A percentile compares a stretch with the other conserved stretches of the same genome.
phyloP scores from a whole-genome alignment of 2,888 invertebrate species.

The Caenorhabditis becei region DNA sequence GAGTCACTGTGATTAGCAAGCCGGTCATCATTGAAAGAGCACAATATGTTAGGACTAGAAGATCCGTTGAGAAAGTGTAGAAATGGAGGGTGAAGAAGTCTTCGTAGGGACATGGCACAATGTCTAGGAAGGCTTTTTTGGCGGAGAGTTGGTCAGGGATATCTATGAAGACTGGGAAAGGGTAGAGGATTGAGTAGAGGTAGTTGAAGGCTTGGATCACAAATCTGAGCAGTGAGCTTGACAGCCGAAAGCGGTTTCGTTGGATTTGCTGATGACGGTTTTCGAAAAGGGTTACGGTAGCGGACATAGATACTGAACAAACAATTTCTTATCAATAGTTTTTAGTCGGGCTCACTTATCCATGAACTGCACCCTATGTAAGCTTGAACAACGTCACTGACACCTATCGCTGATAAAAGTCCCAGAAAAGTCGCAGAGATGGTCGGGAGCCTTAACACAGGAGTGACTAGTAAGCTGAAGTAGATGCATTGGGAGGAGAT shows the following conservation, averaged over 20 bases:
- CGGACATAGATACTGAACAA: conserved; percentile 23
- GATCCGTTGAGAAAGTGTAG: conserved; percentile 1
- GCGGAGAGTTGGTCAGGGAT: not conserved
- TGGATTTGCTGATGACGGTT: conserved; percentile 36
- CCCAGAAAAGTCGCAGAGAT: conserved; percentile 13
- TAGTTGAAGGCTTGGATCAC: conserved; percentile 11
- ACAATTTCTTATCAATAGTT: too few species aligned
- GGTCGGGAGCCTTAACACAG: conserved; percentile 34
- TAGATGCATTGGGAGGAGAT: conserved; percentile 12
- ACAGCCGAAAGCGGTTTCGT: conserved; percentile 6
- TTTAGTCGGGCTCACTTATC: too few species aligned
- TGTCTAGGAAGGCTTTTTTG: not conserved
- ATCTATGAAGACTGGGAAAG: too few species aligned
- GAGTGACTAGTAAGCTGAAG: conserved; percentile 11
- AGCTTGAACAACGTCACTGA: not conserved
- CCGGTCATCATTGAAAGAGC: too few species aligned
- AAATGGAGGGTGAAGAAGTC: conserved; percentile 25
- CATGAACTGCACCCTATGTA: too few species aligned
- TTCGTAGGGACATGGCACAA: conserved; percentile 16
- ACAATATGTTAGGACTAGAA: too few species aligned
- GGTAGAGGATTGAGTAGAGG: conserved; percentile 11
- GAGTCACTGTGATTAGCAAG: too few species aligned
- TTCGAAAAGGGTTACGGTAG: conserved; percentile 29
- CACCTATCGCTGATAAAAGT: conserved; percentile 17
- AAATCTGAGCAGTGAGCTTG: not conserved